Evolutionary conservation across 2,797 vertebrate genomes (phyloP), one percentile per base, ranked within the genome.

Genomic region (Lutjanus campechanus): DNA sequence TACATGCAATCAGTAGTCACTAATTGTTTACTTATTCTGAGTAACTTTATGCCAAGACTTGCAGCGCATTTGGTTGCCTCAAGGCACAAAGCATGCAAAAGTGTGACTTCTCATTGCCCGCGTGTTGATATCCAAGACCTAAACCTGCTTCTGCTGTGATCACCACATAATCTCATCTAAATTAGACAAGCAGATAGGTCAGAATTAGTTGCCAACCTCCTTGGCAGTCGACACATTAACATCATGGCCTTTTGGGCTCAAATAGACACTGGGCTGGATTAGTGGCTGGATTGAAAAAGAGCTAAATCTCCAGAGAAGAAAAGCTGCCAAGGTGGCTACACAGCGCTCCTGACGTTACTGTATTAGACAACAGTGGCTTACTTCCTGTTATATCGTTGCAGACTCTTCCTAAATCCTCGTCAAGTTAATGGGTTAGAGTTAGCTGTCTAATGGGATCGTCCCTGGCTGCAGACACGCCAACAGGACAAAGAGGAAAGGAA

Each of bases 381-480:
- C 77, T 74, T 81, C 66, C 59, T 76, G 65, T 89, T 90, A 79
- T 83, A 76, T 86, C 76, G 4, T 15, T 29, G 73, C 69, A n/a
- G 44, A 29, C 84, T 88, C 77, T 22, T 65, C 29, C 53, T 69
- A 77, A 90, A 74, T 69, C 75, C 76, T 58, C 25, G 13, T 60
- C 51, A 72, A 75, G 70, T 77, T 79, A 85, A 82, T 85, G 77
- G 80, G 76, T 91, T 69, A 60, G 49, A 69, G 77, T 65, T 63
- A 1, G 60, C 20, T 15, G 67, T 72, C 67, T 88, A 89, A 93
- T 81, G 55, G 85, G 91, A 92, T 91, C 11, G n/a, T 65, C 16
- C 11, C 0, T 0, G 46, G 44, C 46, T n/a, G 53, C 61, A 61
- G 72, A 64, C 65, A 80, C 1, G 84, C 22, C 63, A 88, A 76